Base-by-base conservation (phyloP, 2,888 invertebrate genomes). In the Copidosoma aretas region DNA sequence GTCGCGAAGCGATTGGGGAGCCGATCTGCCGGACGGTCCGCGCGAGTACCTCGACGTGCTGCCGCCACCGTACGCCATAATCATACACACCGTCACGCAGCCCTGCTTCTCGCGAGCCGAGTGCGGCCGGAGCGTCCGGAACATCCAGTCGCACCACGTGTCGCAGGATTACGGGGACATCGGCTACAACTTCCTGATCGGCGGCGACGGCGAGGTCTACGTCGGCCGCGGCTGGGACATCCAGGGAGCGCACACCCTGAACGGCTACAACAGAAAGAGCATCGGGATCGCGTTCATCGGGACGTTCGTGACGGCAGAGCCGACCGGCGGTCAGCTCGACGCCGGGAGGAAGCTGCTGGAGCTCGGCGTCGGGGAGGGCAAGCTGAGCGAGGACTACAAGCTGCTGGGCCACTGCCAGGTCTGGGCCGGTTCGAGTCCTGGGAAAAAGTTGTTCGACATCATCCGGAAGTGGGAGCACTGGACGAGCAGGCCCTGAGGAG, bases 181-280 rank as follows among this genome's bases (percentile, higher is more conserved):
- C n/a, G 71, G 41, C 0, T 93, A 92, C 80, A 94, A 92, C 79
- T 94, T 93, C 75, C 82, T 94, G 2, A 88, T 94, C 1, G 93
- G 92, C 0, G 93, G 92, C 4, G 93, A 93, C 78, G 93, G 93
- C 0, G 86, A 88, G 15, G 90, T 89, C 0, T 93, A 92, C 79
- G 88, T 87, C 73, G 93, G 91, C 0, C 88, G 93, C 10, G 91
- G 91, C 1, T 94, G 93, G 93, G 88, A 90, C 73, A 82, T 82
- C 67, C 84, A 88, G 54, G 93, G 93, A 0, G 90, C 93, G 0
- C 93, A 93, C 77, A 88, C 91, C 0, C 3, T 4, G 2, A 5
- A 4, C 12, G 91, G 88, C 78, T 91, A 88, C 78, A 92, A 93
- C 78, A 81, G 81, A 17, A 86, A 83, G 60, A 91, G 91, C 77